Evolutionary conservation across 1,140 invertebrate species (phyloP).

Genomic region (Acromyrmex echinatior): DNA sequence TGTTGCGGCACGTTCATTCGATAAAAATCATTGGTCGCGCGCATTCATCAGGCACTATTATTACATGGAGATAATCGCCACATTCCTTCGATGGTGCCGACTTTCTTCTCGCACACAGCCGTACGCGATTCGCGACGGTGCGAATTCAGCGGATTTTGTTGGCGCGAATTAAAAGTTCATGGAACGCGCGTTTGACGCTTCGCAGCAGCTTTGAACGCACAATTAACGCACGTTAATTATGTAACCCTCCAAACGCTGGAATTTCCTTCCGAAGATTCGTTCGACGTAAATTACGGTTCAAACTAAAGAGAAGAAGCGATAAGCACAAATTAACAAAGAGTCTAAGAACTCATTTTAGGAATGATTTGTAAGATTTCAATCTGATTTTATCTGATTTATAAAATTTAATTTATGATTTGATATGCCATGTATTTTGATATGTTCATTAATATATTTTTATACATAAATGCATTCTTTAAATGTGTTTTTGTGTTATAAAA

Average conservation of each 20-base stretch:
- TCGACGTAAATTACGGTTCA: conserved; percentile 29
- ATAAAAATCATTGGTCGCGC: conserved; percentile 23
- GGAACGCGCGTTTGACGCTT: background rate
- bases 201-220: background rate
- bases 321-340: background rate
- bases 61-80: conserved; percentile 29
- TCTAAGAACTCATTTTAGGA: background rate
- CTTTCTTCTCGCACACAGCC: conserved; percentile 21
- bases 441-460: background rate
- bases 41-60: conserved; percentile 24
- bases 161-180: conserved; percentile 17
- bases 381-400: too few relatives aligned
- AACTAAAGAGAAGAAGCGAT: background rate
- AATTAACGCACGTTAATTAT: conserved; percentile 53
- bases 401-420: background rate
- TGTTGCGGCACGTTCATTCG: conserved; percentile 29
- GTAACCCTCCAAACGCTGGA: background rate
- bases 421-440: background rate
- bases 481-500: background rate
- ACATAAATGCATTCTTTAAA: background rate
- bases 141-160: background rate
- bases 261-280: background rate
- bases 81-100: conserved; percentile 30
- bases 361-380: background rate
- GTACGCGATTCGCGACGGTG: background rate